phyloP scores from a whole-genome alignment of 2,797 vertebrate species.

The Myotis findleyi region DNA sequence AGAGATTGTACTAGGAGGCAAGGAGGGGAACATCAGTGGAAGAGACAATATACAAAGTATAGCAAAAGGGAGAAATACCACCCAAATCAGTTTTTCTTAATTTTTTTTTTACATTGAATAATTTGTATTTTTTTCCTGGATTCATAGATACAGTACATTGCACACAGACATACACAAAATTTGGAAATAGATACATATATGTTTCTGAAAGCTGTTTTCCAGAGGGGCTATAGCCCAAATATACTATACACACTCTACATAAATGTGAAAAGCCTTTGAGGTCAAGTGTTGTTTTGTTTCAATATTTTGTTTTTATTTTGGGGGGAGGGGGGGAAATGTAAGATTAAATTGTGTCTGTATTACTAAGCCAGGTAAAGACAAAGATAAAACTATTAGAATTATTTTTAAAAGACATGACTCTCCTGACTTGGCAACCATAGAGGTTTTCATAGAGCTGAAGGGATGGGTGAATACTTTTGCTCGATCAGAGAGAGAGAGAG shows the following conservation, averaged over 20 bases:
- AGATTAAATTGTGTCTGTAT: neutral
- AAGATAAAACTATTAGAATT: neutral
- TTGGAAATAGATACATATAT: neutral
- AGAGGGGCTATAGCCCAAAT: neutral
- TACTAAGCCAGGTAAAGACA: neutral
- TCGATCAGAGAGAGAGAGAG: too few relatives aligned
- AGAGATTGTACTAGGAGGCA: neutral
- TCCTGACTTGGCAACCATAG: neutral
- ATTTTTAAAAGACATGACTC: neutral
- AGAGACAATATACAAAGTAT: neutral
- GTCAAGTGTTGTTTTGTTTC: neutral
- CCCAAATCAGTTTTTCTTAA: neutral
- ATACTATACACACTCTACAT: neutral
- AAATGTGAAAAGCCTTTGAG: neutral
- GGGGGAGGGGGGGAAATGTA: neutral
- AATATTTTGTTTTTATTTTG: neutral
- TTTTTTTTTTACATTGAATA: constrained; percentile 5
- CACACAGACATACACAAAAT: neutral
- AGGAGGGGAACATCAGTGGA: neutral
- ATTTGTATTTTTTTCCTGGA: neutral
- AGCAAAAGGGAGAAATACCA: neutral
- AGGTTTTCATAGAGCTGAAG: neutral
- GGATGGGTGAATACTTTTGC: neutral
- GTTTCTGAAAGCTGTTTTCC: neutral
- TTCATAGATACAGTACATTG: neutral